These are phyloP conservation scores for Seira ritae DNA, from an alignment of 2,888 invertebrate genomes.

Conservation along the genomic window DNA sequence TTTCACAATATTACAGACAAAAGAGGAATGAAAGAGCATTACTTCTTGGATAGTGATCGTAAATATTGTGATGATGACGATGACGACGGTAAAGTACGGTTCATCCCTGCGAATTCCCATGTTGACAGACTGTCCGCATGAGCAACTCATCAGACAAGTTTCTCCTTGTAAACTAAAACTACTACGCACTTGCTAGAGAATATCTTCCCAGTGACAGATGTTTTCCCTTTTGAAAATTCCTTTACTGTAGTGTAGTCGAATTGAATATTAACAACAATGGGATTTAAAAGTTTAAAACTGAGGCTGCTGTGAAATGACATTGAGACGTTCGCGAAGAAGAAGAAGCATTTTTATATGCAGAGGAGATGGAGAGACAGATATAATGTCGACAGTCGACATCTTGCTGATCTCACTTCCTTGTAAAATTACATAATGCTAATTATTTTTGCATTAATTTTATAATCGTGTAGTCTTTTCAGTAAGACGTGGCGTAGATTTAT, in stretches of 20 bases:
- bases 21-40: neutral
- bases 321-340: neutral
- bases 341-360: neutral
- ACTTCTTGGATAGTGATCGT: neutral
- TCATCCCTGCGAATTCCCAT: neutral
- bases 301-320: neutral
- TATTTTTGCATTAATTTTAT: constrained; percentile 50
- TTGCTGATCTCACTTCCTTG: too few species aligned
- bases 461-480: constrained; percentile 28
- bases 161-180: too few species aligned
- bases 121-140: constrained; percentile 15
- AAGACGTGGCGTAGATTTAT: constrained; percentile 9
- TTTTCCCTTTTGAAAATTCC: constrained; percentile 4
- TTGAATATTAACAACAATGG: neutral
- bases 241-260: neutral
- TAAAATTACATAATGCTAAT: constrained; percentile 41
- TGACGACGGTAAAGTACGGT: neutral
- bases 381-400: too few species aligned
- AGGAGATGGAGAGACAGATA: neutral
- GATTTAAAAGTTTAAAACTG: neutral
- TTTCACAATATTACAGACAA: neutral
- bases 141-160: constrained; percentile 17
- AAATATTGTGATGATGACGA: neutral
- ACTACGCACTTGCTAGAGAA: too few species aligned
- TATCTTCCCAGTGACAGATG: neutral